Conservation (phyloP, 2,113 vertebrate genomes). For the Oreochromis niloticus region DNA sequence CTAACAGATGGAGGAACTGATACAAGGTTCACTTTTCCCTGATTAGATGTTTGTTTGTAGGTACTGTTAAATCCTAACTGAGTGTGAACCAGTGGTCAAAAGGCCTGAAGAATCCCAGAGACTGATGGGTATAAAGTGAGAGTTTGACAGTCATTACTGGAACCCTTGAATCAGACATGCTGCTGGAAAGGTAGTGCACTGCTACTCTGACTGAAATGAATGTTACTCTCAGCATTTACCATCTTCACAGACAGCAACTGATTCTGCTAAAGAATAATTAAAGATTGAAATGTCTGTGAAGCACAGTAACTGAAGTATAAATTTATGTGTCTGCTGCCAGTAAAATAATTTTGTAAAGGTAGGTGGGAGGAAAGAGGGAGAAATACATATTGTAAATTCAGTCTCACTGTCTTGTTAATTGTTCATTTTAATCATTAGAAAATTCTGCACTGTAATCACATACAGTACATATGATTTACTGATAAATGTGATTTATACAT, state of each 20-base stretch:
- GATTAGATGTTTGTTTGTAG: neutral
- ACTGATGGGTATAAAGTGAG: neutral
- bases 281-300: too few relatives aligned
- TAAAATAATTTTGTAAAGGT: too few relatives aligned
- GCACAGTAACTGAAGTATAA: too few relatives aligned
- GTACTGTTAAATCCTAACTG: neutral
- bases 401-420: neutral
- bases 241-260: neutral
- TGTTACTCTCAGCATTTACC: neutral
- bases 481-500: neutral
- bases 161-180: fast-evolving
- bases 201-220: neutral
- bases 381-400: neutral
- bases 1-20: neutral
- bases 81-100: neutral
- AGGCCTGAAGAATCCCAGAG: neutral
- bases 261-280: too few relatives aligned
- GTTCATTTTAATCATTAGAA: neutral
- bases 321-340: too few relatives aligned
- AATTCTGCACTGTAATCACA: neutral
- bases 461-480: neutral
- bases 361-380: too few relatives aligned
- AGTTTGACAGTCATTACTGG: neutral
- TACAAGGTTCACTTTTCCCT: fast-evolving
- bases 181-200: neutral